Conservation (phyloP, 2,797 vertebrate genomes). For the Phaenicophaeus curvirostris region DNA sequence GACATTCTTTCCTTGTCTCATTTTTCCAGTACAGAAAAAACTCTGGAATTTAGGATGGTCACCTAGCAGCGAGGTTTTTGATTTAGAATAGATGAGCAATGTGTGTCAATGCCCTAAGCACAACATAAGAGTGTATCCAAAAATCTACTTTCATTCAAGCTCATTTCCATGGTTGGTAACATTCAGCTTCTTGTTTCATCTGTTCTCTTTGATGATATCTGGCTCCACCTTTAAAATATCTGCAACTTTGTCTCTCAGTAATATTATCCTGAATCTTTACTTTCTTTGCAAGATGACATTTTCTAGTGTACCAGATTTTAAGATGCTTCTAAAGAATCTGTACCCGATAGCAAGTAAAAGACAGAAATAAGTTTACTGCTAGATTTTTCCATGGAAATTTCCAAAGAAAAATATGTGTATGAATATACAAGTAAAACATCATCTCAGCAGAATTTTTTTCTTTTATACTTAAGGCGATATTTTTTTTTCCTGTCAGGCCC, state of each 20-base stretch:
- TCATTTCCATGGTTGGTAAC: not conserved
- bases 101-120: accelerated
- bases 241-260: not conserved
- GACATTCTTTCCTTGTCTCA: not conserved
- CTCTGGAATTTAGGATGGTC: not conserved
- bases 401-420: not conserved
- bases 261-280: not conserved
- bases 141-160: not conserved
- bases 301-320: not conserved
- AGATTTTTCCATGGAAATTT: not conserved
- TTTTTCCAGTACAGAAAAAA: not conserved
- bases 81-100: not conserved
- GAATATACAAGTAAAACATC: constrained; percentile 31
- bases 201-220: not conserved
- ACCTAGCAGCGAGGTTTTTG: not conserved
- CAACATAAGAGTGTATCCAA: not conserved
- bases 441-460: not conserved
- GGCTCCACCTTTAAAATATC: not conserved
- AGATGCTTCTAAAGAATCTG: not conserved
- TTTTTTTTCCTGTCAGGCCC: constrained; percentile 38
- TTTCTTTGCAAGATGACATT: not conserved
- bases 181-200: not conserved
- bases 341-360: not conserved
- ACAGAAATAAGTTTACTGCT: not conserved
- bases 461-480: not conserved